phyloP scores from a whole-genome alignment of 2,797 vertebrate species.

The Margarornis squamiger region DNA sequence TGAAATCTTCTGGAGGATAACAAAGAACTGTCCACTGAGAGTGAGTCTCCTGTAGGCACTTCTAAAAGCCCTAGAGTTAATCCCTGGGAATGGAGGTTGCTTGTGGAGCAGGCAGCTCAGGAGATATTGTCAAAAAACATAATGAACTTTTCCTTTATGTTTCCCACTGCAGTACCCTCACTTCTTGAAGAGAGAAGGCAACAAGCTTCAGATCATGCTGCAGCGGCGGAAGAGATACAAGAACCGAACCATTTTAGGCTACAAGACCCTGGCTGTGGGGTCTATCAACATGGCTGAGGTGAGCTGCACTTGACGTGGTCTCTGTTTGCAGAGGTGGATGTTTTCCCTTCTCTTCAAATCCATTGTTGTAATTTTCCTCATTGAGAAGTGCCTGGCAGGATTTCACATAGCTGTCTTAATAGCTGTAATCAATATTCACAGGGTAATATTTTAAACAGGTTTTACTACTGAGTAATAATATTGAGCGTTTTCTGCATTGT shows the following conservation, averaged over 20 bases:
- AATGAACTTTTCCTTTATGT: neutral
- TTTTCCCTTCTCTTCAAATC: neutral
- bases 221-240: conserved; percentile 95
- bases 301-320: neutral
- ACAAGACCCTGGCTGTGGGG: conserved; percentile 93
- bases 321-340: rapidly evolving
- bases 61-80: neutral
- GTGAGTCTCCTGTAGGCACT: neutral
- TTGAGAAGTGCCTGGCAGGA: neutral
- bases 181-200: conserved; percentile 95
- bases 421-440: neutral
- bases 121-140: neutral
- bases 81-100: neutral
- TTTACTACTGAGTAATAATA: neutral
- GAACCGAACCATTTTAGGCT: conserved; percentile 93
- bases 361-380: neutral
- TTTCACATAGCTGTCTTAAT: neutral
- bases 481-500: neutral
- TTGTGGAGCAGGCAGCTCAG: neutral
- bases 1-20: neutral
- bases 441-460: neutral
- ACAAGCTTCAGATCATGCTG: conserved; percentile 95
- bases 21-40: neutral
- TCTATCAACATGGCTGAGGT: conserved; percentile 97
- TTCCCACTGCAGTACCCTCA: conserved; percentile 87